A percentile compares a stretch with the other conserved stretches of the same genome.
phyloP scores from a whole-genome alignment of 2,888 invertebrate species.

The Pandemis heparana region DNA sequence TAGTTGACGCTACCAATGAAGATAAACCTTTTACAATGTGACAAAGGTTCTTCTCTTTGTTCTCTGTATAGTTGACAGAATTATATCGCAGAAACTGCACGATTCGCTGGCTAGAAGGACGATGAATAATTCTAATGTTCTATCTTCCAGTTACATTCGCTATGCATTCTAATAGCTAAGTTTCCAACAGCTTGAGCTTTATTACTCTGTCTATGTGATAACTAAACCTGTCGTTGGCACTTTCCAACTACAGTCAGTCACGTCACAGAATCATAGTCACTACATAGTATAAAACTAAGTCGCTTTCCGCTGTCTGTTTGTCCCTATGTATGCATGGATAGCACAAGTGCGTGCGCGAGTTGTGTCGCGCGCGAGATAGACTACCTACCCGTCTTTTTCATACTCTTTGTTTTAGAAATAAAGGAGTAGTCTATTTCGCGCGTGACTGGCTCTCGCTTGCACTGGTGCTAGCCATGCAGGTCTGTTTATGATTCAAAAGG shows the following conservation, averaged over 20 bases:
- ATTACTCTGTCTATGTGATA: background rate
- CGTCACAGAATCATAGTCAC: background rate
- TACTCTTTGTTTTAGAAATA: no score
- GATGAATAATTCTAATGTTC: constrained; percentile 23
- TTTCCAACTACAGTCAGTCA: background rate
- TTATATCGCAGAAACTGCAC: background rate
- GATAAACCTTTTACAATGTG: background rate
- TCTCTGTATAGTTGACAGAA: background rate
- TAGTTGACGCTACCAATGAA: background rate
- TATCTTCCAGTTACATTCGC: constrained; percentile 12
- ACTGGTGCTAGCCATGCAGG: no score
- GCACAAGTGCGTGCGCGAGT: no score
- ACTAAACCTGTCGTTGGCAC: background rate
- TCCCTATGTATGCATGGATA: no score
- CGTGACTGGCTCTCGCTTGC: no score
- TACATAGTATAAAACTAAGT: no score
- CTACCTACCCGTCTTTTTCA: no score
- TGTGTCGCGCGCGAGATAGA: no score
- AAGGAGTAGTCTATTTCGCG: no score
- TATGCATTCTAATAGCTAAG: constrained; percentile 21
- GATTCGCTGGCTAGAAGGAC: background rate
- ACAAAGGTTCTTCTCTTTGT: background rate
- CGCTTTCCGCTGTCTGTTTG: no score
- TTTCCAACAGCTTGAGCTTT: constrained; percentile 1
- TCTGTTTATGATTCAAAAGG: no score